Evolutionary conservation across 2,113 vertebrate species (phyloP), one percentile per base, ranked within the genome.

Genomic region (Indri indri): DNA sequence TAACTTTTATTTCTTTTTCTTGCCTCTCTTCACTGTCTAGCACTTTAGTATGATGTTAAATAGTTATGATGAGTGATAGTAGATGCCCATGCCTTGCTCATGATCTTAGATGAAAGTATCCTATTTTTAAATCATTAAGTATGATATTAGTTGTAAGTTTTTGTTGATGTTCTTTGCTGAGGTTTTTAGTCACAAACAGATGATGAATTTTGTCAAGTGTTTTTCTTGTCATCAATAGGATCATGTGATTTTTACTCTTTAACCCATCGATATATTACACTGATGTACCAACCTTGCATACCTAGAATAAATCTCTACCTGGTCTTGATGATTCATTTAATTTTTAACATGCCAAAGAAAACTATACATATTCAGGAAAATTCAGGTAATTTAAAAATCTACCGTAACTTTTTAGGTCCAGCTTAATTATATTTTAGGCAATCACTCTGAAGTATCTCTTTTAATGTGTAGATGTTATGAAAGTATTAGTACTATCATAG

Each of bases 371-470:
- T 95, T 88, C 32, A 50, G 4, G 27, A 98, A 88, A 45, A 92
- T 96, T 74, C 0, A 82, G 20, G 8, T 87, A 66, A 94, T 23
- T 94, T 12, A 47, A 96, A 94, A 96, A 32, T 17, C 34, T 45
- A 89, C 92, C 88, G 91, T 34, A 96, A 95, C 61, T 91, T 97
- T 87, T 4, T 4, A 98, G 71, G 88, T 95, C 8, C 2, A 90
- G 30, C 30, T 97, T 95, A 95, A 71, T 95, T 95, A 79, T 50
- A 40, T 95, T 97, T 97, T 92, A 95, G 42, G 16, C 0, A 94
- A 86, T 80, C 85, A 54, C 37, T 90, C 90, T 94, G 17, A 95
- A 70, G 66, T 96, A 73, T 9, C 25, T 88, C 22, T 37, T 14
- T 73, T 93, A 95, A 96, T 97, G 93, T 94, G 82, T 57, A 77